Conservation (phyloP, 1,140 invertebrate species). For the Macrostomum lignano region DNA sequence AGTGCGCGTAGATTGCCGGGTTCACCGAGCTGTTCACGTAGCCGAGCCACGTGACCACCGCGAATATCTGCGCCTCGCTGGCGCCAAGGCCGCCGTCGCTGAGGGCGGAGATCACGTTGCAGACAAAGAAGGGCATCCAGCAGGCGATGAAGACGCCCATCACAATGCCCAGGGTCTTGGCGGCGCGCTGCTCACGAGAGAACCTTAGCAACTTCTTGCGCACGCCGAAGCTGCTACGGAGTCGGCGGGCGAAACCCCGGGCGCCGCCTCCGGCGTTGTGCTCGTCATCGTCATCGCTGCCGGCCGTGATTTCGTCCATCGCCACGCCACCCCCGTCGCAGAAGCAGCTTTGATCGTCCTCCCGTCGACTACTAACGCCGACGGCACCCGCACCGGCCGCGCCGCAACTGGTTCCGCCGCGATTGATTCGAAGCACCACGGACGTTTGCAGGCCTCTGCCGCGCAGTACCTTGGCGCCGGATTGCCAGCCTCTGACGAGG, state of each 20-base stretch:
- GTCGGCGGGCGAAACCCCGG: constrained; percentile 11
- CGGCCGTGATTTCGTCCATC: too few relatives aligned
- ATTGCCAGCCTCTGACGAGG: constrained; percentile 4
- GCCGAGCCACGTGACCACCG: constrained; percentile 41
- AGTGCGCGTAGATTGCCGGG: constrained; percentile 81
- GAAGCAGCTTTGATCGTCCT: too few relatives aligned
- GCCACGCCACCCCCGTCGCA: too few relatives aligned
- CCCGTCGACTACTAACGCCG: too few relatives aligned
- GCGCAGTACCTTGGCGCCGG: constrained; percentile 6
- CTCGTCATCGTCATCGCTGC: too few relatives aligned
- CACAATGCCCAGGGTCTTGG: constrained; percentile 21
- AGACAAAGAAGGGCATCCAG: constrained; percentile 12
- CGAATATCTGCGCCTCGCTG: constrained; percentile 13
- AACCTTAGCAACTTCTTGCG: constrained; percentile 58
- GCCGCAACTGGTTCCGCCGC: too few relatives aligned
- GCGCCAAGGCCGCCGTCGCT: constrained; percentile 14
- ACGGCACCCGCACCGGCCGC: too few relatives aligned
- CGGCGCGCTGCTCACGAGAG: constrained; percentile 28
- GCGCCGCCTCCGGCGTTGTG: too few relatives aligned
- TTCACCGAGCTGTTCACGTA: constrained; percentile 45
- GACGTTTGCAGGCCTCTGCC: too few relatives aligned
- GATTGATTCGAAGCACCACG: too few relatives aligned
- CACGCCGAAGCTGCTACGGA: constrained; percentile 28
- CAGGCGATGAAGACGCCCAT: constrained; percentile 12
- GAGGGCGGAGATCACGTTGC: constrained; percentile 9